Percentiles rank a stretch among this genome's conserved stretches.
Evolutionary conservation across 2,113 vertebrate genomes (phyloP).

Genomic region (Spheniscus mendiculus): DNA sequence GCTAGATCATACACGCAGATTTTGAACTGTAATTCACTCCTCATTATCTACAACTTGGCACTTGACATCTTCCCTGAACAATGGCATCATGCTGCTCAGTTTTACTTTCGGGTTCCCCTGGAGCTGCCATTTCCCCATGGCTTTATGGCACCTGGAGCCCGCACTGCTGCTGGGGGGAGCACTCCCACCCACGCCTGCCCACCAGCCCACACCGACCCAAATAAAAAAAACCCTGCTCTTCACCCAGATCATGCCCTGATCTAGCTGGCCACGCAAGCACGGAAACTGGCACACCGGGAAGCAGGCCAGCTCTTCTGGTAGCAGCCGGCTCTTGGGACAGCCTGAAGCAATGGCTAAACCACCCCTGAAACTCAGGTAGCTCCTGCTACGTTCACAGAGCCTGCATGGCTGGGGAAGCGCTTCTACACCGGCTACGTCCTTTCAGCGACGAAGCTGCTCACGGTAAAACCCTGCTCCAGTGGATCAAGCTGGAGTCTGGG

Average conservation of each 20-base stretch:
- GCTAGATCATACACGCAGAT: rapidly evolving
- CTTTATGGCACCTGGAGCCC: neutral
- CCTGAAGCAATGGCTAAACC: neutral
- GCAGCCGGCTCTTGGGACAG: neutral
- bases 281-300: rapidly evolving
- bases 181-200: rapidly evolving
- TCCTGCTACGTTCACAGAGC: neutral
- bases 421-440: rapidly evolving
- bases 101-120: rapidly evolving
- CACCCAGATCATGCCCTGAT: neutral
- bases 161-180: neutral
- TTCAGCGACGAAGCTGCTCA: rapidly evolving
- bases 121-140: rapidly evolving
- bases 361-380: neutral
- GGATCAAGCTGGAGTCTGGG: neutral
- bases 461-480: neutral
- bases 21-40: neutral
- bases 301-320: neutral
- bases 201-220: neutral
- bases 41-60: neutral
- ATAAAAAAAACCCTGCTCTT: neutral
- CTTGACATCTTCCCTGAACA: too few relatives aligned
- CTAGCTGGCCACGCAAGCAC: neutral
- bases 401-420: neutral
- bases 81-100: rapidly evolving